Conservation (phyloP, 2,113 vertebrate genomes). For the Campylomormyrus numenius region DNA sequence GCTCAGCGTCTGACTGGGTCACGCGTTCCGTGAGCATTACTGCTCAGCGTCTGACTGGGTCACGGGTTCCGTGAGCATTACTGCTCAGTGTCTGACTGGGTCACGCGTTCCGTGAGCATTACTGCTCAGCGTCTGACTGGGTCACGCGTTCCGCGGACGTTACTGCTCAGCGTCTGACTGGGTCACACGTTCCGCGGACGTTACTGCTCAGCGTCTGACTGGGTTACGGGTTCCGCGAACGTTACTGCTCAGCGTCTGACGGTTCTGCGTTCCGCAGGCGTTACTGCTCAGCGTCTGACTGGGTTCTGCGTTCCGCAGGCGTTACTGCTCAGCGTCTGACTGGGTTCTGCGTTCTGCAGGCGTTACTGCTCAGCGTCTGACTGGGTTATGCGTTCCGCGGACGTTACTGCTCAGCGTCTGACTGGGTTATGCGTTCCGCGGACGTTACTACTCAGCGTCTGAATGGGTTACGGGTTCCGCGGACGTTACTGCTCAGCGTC, state of each 20-base stretch:
- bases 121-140: neutral
- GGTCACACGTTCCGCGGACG: neutral
- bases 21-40: accelerated
- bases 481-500: neutral
- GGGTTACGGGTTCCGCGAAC: neutral
- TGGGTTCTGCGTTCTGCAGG: neutral
- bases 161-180: neutral
- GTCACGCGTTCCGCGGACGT: neutral
- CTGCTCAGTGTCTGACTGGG: neutral
- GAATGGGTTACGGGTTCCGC: accelerated
- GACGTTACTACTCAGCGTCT: neutral
- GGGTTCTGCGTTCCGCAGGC: neutral
- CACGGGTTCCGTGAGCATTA: neutral
- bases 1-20: neutral
- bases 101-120: neutral
- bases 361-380: neutral
- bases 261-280: neutral
- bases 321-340: neutral
- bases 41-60: neutral
- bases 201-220: neutral
- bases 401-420: neutral
- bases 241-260: neutral
- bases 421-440: neutral
- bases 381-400: neutral
- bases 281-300: neutral